Base-by-base conservation (phyloP, 1,140 invertebrate genomes). In the Monochamus saltuarius region DNA sequence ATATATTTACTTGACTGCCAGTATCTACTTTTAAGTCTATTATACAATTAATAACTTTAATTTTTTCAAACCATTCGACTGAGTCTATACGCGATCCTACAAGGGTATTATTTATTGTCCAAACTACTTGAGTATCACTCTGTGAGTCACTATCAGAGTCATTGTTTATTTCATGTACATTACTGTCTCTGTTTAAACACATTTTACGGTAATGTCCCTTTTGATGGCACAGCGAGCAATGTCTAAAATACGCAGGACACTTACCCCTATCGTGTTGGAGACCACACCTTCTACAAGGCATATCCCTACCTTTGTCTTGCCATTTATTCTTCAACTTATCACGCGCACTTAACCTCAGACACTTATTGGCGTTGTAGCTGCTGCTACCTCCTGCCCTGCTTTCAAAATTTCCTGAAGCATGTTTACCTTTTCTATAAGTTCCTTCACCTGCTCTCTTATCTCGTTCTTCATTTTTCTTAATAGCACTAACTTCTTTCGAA, bases 401-500 rank as follows among this genome's bases (percentile, higher is more conserved):
- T 46, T 13, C 13, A 13, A 7, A 11, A 46, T 46, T 11, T 16
- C 14, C 43, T 19, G 13, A 46, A 29, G 6, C 22, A 2, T 29
- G 22, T 29, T 6, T 29, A 29, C 22, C 22, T 6, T 29, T 29
- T 29, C 22, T 29, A 29, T 29, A 29, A n/a, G 11, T 2, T 40
- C 14, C 14, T 40, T 16, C 39, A 7, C 11, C 8, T 16, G 29
- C 7, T 22, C 47, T 29, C 4, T 29, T 14, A 7, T 35, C 16
- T 50, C 47, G 10, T n/a, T 50, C 16, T 4, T 34, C 47, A 29
- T 22, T 3, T 22, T 29, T 35, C 1, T 34, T 8, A 11, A 34
- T 50, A 22, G 47, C 17, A 50, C 14, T 50, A 19, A 22, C 47
- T 50, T 22, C 47, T 46, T 46, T 42, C 62, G 29, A 7, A n/a